Evolutionary conservation across 2,797 vertebrate genomes (phyloP).

Genomic region (Gallinago stenura): DNA sequence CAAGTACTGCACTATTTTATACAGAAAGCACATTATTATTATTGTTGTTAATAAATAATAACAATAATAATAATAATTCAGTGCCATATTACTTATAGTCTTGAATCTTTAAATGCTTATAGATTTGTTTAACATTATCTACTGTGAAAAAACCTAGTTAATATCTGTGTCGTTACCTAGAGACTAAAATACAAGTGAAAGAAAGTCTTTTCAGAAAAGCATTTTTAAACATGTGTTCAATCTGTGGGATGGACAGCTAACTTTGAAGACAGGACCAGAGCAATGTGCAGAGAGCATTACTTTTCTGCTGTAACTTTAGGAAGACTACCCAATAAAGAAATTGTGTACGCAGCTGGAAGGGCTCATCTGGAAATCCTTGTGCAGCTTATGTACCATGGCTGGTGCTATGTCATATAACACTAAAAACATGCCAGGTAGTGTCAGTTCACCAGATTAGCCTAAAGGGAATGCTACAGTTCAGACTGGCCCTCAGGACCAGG

Average conservation of each 20-base stretch:
- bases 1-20: not conserved
- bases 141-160: not conserved
- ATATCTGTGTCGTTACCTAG: rapidly evolving
- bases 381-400: rapidly evolving
- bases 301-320: not conserved
- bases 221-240: not conserved
- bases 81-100: not conserved
- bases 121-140: not conserved
- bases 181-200: not conserved
- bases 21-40: not conserved
- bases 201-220: not conserved
- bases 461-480: not conserved
- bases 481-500: not conserved
- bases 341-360: not conserved
- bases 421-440: not conserved
- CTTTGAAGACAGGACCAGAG: not conserved
- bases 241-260: not conserved
- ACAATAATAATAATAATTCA: not conserved
- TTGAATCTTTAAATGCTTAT: not conserved
- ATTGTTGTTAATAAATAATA: not conserved
- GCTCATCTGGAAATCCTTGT: not conserved
- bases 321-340: not conserved
- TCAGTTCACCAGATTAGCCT: not conserved
- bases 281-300: not conserved
- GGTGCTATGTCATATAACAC: not conserved